Evolutionary conservation across 2,888 invertebrate genomes (phyloP), one percentile per base, ranked within the genome.

Genomic region (Galerucella nymphaeae): DNA sequence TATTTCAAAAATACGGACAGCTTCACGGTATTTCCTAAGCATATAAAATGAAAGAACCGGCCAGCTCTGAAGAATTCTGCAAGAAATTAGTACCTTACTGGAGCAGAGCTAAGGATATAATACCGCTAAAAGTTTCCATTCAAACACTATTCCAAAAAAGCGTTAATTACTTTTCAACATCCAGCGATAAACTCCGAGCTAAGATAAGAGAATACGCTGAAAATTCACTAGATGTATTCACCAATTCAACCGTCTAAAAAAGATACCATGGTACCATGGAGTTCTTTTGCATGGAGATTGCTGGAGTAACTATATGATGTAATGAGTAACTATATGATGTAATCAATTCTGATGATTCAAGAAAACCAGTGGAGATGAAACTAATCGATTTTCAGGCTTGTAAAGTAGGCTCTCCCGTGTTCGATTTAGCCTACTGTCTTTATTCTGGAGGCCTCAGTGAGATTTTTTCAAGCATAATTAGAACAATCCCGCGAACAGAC

Each of bases 401-500:
- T 4, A 63, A 55, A 41, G 20, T 61, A 4, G 71, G 72, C 11
- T 55, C 69, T 0, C 83, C 83, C 0, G 83, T 80, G 4, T 72
- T 78, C 42, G 86, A 86, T 70, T 66, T 86, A 53, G 76, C 82
- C 4, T 85, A 86, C 73, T 80, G 82, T 75, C 77, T 86, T 11
- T 85, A 83, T 71, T 82, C 82, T 4, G 83, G 83, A 45, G 80
- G 81, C 9, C 75, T 80, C 2, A n/a, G n/a, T n/a, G n/a, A n/a
- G n/a, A n/a, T n/a, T n/a, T n/a, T n/a, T n/a, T n/a, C n/a, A n/a
- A n/a, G n/a, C n/a, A n/a, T n/a, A n/a, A n/a, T n/a, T n/a, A n/a
- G n/a, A n/a, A n/a, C n/a, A n/a, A n/a, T n/a, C n/a, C n/a, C n/a
- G n/a, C n/a, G n/a, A n/a, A n/a, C n/a, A n/a, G n/a, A n/a, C n/a